These are phyloP conservation scores for Apteryx mantelli DNA, from an alignment of 2,113 vertebrate genomes.

Conservation along the genomic window DNA sequence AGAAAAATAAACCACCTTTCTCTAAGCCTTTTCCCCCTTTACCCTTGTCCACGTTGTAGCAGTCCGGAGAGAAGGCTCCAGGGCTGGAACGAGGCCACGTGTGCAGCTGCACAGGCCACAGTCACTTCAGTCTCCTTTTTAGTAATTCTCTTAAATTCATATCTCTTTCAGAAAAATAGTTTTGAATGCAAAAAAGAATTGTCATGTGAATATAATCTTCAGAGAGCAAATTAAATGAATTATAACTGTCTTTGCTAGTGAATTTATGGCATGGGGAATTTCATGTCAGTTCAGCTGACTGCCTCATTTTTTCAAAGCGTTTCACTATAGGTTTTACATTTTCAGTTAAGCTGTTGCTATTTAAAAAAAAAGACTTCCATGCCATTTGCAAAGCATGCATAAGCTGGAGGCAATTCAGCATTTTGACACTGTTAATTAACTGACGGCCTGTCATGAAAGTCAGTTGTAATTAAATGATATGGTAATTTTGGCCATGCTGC, in stretches of 20 bases:
- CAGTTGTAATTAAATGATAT: constrained; percentile 56
- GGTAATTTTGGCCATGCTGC: constrained; percentile 42
- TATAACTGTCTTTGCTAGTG: neutral
- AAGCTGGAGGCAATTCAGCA: constrained; percentile 56
- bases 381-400: constrained; percentile 42
- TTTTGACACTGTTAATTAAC: constrained; percentile 69
- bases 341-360: constrained; percentile 47
- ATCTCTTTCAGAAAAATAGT: neutral
- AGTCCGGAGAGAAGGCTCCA: neutral
- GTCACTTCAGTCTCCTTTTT: neutral
- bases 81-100: neutral
- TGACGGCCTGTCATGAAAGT: constrained; percentile 42
- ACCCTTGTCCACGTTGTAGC: neutral
- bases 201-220: neutral
- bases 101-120: neutral
- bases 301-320: constrained; percentile 13
- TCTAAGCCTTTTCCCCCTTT: neutral
- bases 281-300: neutral
- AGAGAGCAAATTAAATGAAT: constrained; percentile 9
- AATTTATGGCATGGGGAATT: neutral
- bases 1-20: neutral
- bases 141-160: neutral
- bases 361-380: constrained; percentile 52
- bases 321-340: constrained; percentile 7
- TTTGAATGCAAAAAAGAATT: neutral